phyloP scores from a whole-genome alignment of 2,113 vertebrate genomes.

The Girardinichthys multiradiatus region DNA sequence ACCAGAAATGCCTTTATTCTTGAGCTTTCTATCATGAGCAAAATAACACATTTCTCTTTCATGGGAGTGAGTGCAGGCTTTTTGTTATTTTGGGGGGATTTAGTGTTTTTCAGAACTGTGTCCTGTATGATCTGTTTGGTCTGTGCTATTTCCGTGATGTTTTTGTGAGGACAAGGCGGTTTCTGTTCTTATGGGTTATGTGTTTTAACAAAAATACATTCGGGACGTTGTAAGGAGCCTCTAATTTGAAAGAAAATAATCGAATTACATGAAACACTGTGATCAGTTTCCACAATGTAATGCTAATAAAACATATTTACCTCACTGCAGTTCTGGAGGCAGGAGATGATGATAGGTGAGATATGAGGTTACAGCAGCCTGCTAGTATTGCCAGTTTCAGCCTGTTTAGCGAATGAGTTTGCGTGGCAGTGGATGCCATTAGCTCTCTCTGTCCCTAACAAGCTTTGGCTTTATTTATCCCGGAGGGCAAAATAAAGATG shows the following conservation, averaged over 20 bases:
- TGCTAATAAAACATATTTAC: background rate
- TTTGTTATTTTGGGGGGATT: background rate
- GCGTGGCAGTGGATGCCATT: constrained; percentile 7
- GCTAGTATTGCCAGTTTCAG: background rate
- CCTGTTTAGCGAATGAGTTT: background rate
- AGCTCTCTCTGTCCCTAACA: constrained; percentile 31
- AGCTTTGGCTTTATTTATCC: constrained; percentile 41
- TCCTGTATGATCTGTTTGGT: background rate
- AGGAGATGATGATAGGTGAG: background rate
- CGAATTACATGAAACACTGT: background rate
- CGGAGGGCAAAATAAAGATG: constrained; percentile 30
- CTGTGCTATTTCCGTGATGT: background rate
- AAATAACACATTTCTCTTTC: too few relatives aligned
- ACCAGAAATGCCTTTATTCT: background rate
- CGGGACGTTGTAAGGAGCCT: background rate
- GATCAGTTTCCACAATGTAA: background rate
- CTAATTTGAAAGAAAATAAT: background rate
- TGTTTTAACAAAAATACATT: background rate
- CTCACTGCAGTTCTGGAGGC: background rate
- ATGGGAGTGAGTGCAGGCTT: background rate
- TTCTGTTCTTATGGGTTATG: background rate
- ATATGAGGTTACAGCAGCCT: constrained; percentile 6
- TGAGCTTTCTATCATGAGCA: too few relatives aligned
- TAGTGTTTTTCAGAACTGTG: background rate
- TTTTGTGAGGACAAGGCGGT: too few relatives aligned